These are phyloP conservation scores for Catocala nupta DNA, from an alignment of 2,888 invertebrate species.

Conservation along the genomic window DNA sequence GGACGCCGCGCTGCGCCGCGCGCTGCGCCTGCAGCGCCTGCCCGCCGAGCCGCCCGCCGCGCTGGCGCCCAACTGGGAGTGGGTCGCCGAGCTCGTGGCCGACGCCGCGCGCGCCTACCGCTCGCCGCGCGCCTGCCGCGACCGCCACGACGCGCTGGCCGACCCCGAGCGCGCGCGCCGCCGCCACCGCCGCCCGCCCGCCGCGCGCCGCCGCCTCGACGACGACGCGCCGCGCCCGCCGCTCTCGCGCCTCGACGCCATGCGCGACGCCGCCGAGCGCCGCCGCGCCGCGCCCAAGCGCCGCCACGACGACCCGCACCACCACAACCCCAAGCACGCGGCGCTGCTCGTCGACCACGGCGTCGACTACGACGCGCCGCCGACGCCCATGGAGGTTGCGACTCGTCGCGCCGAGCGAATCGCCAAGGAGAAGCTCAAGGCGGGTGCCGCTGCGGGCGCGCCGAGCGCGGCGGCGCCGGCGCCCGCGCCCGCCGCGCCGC, in stretches of 20 bases:
- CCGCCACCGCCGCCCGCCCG: conserved; percentile 92
- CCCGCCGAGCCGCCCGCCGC: conserved; percentile 90
- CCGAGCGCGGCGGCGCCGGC: conserved; percentile 43
- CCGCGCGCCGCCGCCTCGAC: conserved; percentile 91
- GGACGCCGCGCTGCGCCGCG: conserved; percentile 95
- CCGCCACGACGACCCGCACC: conserved; percentile 90
- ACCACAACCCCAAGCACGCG: conserved; percentile 93
- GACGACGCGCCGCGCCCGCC: conserved; percentile 83
- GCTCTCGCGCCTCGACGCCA: conserved; percentile 89
- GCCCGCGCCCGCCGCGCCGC: conserved; percentile 61
- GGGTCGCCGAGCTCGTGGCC: conserved; percentile 96
- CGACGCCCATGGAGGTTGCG: conserved; percentile 94
- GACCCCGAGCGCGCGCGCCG: conserved; percentile 95
- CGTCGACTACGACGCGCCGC: conserved; percentile 94
- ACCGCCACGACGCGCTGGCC: conserved; percentile 95
- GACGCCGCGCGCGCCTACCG: conserved; percentile 94
- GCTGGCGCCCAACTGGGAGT: conserved; percentile 98
- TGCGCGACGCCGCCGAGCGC: conserved; percentile 92
- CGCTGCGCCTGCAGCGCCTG: conserved; percentile 89
- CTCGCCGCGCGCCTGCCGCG: conserved; percentile 96
- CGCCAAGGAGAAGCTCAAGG: conserved; percentile 92
- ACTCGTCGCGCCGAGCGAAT: conserved; percentile 94
- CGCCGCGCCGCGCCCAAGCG: conserved; percentile 93
- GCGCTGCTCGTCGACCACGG: conserved; percentile 94
- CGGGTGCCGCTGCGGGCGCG: conserved; percentile 51